These are phyloP conservation scores for Cyprinodon tularosa DNA, from an alignment of 2,113 vertebrate species.

Conservation along the genomic window DNA sequence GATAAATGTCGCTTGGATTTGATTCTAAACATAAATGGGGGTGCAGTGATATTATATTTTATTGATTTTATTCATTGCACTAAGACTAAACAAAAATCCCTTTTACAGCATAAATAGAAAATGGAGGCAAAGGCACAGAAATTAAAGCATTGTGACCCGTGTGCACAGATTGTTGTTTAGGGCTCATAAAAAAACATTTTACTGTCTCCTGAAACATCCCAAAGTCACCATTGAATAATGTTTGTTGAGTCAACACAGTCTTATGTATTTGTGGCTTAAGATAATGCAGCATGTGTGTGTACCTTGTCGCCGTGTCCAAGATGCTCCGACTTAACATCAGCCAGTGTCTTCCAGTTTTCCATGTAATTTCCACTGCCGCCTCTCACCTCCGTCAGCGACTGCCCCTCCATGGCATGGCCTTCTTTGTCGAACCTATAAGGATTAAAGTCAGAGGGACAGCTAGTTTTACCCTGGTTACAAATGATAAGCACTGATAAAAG, in stretches of 20 bases:
- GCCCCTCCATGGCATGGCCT: slow-evolving; percentile 87
- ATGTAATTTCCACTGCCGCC: slow-evolving; percentile 76
- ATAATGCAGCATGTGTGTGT: slow-evolving; percentile 12
- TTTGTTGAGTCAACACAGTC: slow-evolving; percentile 9
- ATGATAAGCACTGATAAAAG: background rate
- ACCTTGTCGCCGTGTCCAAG: slow-evolving; percentile 98
- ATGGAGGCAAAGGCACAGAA: slow-evolving; percentile 29
- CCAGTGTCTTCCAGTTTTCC: slow-evolving; percentile 90
- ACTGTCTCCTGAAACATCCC: slow-evolving; percentile 43
- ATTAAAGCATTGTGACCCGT: background rate
- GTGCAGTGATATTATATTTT: slow-evolving; percentile 31
- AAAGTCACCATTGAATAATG: slow-evolving; percentile 44
- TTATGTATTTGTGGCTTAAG: slow-evolving; percentile 9
- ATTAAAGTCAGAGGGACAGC: slow-evolving; percentile 1
- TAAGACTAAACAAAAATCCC: slow-evolving; percentile 8
- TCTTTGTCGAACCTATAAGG: slow-evolving; percentile 92
- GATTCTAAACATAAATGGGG: slow-evolving; percentile 14
- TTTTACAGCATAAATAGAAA: slow-evolving; percentile 1
- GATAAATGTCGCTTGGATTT: slow-evolving; percentile 2
- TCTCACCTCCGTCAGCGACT: slow-evolving; percentile 89
- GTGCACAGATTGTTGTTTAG: slow-evolving; percentile 27
- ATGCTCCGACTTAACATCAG: slow-evolving; percentile 90
- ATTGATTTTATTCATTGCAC: slow-evolving; percentile 29
- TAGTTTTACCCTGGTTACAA: background rate
- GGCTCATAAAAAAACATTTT: slow-evolving; percentile 31